Percentiles rank a stretch among this genome's conserved stretches.
These are phyloP conservation scores for Drosophila bunnanda DNA, from an alignment of 2,888 invertebrate genomes.

Conservation along the genomic window DNA sequence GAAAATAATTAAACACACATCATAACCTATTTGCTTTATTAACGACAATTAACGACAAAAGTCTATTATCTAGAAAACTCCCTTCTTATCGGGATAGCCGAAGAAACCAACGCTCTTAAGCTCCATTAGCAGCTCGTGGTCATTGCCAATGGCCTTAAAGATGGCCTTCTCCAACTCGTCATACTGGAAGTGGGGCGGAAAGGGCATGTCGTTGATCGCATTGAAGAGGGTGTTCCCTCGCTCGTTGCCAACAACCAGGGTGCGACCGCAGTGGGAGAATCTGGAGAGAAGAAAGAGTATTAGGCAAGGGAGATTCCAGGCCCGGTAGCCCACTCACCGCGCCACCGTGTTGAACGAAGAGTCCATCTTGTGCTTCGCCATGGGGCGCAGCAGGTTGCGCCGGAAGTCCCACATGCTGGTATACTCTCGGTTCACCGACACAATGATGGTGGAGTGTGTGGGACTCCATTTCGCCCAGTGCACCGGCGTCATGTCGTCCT, in stretches of 20 bases:
- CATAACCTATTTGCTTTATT: slow-evolving; percentile 2
- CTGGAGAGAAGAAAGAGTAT: slow-evolving; percentile 62
- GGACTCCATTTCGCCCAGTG: slow-evolving; percentile 90
- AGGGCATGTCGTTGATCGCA: slow-evolving; percentile 90
- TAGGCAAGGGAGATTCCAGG: neutral
- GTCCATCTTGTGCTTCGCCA: slow-evolving; percentile 72
- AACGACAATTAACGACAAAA: neutral
- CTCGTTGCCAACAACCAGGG: slow-evolving; percentile 89
- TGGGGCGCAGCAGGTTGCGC: slow-evolving; percentile 89
- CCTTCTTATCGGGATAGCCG: slow-evolving; percentile 73
- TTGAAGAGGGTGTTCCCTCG: slow-evolving; percentile 89
- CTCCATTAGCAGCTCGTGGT: slow-evolving; percentile 87
- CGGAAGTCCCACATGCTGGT: slow-evolving; percentile 93
- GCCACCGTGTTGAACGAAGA: slow-evolving; percentile 72
- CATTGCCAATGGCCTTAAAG: slow-evolving; percentile 87
- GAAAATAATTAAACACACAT: no score
- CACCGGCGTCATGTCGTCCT: slow-evolving; percentile 85
- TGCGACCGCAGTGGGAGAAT: slow-evolving; percentile 89
- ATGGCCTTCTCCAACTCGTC: slow-evolving; percentile 88
- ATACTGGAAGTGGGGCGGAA: slow-evolving; percentile 89
- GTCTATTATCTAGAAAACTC: slow-evolving; percentile 2
- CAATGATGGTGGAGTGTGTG: slow-evolving; percentile 90
- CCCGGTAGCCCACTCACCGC: slow-evolving; percentile 57
- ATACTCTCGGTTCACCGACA: slow-evolving; percentile 87
- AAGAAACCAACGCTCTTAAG: slow-evolving; percentile 86